Base-by-base conservation (phyloP, 2,797 vertebrate genomes). In the Crocidura indochinensis region DNA sequence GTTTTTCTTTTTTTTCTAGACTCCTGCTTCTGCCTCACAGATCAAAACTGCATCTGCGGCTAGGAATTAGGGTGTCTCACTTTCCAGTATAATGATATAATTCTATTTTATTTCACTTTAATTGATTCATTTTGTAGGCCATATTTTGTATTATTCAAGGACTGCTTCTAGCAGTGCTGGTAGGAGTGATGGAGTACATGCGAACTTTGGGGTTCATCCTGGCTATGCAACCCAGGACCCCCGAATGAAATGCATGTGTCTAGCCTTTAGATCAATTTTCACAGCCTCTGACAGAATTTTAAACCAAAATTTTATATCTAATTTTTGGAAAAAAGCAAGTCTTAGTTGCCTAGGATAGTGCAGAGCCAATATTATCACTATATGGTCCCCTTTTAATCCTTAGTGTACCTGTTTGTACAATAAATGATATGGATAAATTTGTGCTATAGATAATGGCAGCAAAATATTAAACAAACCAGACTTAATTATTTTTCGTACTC, bases 391-490 rank as follows among this genome's bases (percentile, higher is more conserved):
- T 29, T 68, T 76, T 11, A 85, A 29, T 10, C 53, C 67, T 47
- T 19, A 74, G 53, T 31, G 53, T 67, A n/a, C 27, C n/a, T 60
- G 51, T 91, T 87, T 77, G 46, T 46, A 67, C 90, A 87, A 94
- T 19, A 87, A 89, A 84, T 75, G 67, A 74, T 22, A 24, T 29
- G 22, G 22, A 31, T 87, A 83, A 60, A 47, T 88, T 95, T 90
- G 77, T 81, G 24, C 74, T 77, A 73, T 17, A 24, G 46, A 88
- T 27, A 78, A 67, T 10, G 47, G 24, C 67, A 27, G 64, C 56
- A 71, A 47, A 76, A 56, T 46, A 31, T 71, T 86, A 29, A 90
- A 65, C 46, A 91, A 84, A 90, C 65, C 79, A 91, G 88, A 11
- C 69, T 77, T 88, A 44, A 85, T 38, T 84, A 71, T 80, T 71